Base-by-base conservation (phyloP, 2,888 invertebrate species). In the Caenorhabditis auriculariae region DNA sequence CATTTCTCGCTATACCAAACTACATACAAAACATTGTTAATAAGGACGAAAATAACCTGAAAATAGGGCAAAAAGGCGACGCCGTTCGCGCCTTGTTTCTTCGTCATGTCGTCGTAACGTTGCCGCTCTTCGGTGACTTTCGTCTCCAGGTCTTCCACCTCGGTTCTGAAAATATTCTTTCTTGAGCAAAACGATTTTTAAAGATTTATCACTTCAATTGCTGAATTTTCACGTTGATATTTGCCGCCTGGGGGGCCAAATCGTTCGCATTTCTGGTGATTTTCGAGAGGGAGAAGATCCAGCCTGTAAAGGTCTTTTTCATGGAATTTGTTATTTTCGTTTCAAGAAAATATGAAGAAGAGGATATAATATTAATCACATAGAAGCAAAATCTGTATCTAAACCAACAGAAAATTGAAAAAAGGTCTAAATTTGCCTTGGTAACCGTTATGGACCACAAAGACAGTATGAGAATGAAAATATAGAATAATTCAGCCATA, bases 11-110 rank as follows among this genome's bases (percentile, higher is more conserved):
- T n/a, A n/a, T n/a, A n/a, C n/a, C n/a, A n/a, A n/a, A n/a, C n/a
- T n/a, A n/a, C n/a, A n/a, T n/a, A n/a, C n/a, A n/a, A 17, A 28
- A 6, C 32, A 42, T 32, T 12, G 37, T 4, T 19, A 5, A 4
- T 43, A 26, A 19, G 15, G 89, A 88, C 0, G 91, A 89, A 28
- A 89, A 83, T 19, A n/a, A 67, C 61, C 54, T 73, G 71, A 32
- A 71, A 75, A 21, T 59, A 60, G 2, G 73, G 71, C 23, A 73
- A 60, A 35, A 62, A 71, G 19, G 69, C 65, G 6, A 56, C 51
- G 3, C 56, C 51, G 0, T 54, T 42, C 3, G 55, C 56, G n/a
- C 68, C 62, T 35, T 66, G 70, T 35, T 55, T 66, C 46, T 60
- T 81, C 2, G 72, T 73, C 51, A 71, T 60, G 43, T 73, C 69